Base-by-base conservation (phyloP, 2,113 vertebrate species). In the Gorilla gorilla region DNA sequence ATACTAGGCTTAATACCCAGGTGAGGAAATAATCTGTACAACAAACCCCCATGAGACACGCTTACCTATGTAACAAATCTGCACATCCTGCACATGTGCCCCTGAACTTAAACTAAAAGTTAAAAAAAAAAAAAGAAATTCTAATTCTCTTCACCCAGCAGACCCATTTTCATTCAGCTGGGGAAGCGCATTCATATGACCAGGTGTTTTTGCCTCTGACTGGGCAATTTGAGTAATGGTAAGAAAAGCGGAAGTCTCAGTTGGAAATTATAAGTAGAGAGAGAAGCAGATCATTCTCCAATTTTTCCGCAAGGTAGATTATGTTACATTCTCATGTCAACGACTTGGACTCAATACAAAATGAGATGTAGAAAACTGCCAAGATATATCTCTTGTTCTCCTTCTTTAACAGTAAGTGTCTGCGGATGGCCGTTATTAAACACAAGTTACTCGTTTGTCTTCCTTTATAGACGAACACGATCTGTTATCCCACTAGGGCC, bases 401-500 rank as follows among this genome's bases (percentile, higher is more conserved):
- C 11, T 22, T 18, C 27, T 80, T 48, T 27, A 68, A 43, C 11
- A 22, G 9, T n/a, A 30, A 57, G 32, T 35, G 35, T 75, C 50
- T 27, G 35, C 38, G 35, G 32, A 27, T 17, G 11, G 20, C 17
- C 40, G 17, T 61, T 55, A 25, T 61, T 68, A 52, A 45, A 86
- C 76, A 59, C 20, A 68, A 27, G 64, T 55, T 23, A 8, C 27
- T 75, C 52, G 0, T 8, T 80, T 50, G 12, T 50, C 32, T n/a
- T 4, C 20, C 7, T 52, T 12, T 90, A 38, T 57, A 87, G 68
- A 35, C 4, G 13, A 66, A 43, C 43, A 9, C 9, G 2, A 45
- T 10, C 25, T 35, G 4, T 11, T 5, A 35, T 6, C 22, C 3
- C 1, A 6, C 13, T 16, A 17, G 25, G 8, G 4, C 12, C 5